Evolutionary conservation across 2,888 invertebrate genomes (phyloP).

Genomic region (Lamproptera curius): DNA sequence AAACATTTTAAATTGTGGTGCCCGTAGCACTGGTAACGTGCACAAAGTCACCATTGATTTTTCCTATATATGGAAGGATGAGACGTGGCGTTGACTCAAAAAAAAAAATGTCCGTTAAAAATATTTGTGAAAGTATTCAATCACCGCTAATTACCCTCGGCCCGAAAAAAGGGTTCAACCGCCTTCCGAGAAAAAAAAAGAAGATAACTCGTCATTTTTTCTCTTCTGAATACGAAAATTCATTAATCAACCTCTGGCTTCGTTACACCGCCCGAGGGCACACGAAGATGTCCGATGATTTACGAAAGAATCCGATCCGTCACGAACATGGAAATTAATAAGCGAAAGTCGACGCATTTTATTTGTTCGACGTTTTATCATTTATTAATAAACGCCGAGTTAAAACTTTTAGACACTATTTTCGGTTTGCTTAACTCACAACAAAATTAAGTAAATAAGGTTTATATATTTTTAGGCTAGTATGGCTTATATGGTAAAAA

Average conservation of each 20-base stretch:
- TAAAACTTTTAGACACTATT: conserved; percentile 2
- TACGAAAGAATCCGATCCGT: conserved; percentile 10
- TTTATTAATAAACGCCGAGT: conserved; percentile 16
- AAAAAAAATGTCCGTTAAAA: conserved; percentile 17
- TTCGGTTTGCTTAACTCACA: background rate
- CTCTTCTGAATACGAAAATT: conserved; percentile 21
- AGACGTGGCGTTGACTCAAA: conserved; percentile 10
- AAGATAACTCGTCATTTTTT: conserved; percentile 22
- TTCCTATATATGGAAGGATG: conserved; percentile 19
- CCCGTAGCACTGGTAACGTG: no score
- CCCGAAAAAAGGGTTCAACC: conserved; percentile 30
- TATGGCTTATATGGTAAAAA: no score
- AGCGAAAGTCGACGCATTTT: conserved; percentile 20
- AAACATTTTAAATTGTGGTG: no score
- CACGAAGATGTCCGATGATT: conserved; percentile 17
- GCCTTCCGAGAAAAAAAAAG: conserved; percentile 24
- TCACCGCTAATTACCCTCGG: conserved; percentile 33
- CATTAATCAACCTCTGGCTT: conserved; percentile 25
- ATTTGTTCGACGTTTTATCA: conserved; percentile 18
- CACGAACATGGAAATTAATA: conserved; percentile 21
- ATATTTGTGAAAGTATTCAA: conserved; percentile 30
- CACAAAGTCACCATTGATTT: no score
- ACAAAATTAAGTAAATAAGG: no score
- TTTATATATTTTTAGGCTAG: no score
- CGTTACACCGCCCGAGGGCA: conserved; percentile 21